Evolutionary conservation across 2,888 invertebrate genomes (phyloP).

Genomic region (Zonitis immaculata): DNA sequence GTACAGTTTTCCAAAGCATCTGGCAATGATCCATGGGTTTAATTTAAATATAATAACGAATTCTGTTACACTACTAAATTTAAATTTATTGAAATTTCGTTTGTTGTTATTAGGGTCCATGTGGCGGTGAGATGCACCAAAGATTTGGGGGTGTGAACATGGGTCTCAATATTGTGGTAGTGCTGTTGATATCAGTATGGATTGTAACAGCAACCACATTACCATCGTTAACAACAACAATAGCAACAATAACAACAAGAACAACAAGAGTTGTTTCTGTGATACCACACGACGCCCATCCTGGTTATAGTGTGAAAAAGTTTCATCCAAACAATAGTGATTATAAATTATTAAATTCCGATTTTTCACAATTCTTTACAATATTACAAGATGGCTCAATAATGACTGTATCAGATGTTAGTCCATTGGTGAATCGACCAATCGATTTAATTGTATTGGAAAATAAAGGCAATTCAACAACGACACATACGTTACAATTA

Average conservation of each 20-base stretch:
- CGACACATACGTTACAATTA: slow-evolving; percentile 74
- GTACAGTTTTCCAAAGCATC: neutral
- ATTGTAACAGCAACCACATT: slow-evolving; percentile 13
- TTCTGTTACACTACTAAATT: no score
- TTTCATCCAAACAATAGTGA: slow-evolving; percentile 61
- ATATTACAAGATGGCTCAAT: slow-evolving; percentile 82
- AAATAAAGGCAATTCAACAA: slow-evolving; percentile 73
- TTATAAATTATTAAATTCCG: slow-evolving; percentile 70
- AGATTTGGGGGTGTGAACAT: slow-evolving; percentile 18
- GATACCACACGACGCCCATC: slow-evolving; percentile 84
- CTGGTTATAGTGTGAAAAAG: slow-evolving; percentile 81
- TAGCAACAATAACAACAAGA: neutral
- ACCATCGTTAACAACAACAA: neutral
- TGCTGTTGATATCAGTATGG: slow-evolving; percentile 28
- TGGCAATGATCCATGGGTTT: neutral
- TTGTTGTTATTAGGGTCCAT: slow-evolving; percentile 19
- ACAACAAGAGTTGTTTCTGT: slow-evolving; percentile 52
- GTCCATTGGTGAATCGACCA: slow-evolving; percentile 74
- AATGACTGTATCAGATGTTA: slow-evolving; percentile 85
- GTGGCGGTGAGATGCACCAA: slow-evolving; percentile 33
- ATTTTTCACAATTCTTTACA: slow-evolving; percentile 80
- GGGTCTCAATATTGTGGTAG: slow-evolving; percentile 28
- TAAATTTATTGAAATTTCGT: no score
- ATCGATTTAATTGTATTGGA: slow-evolving; percentile 78
- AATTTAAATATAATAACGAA: no score